These are phyloP conservation scores for Porites divaricata DNA, from an alignment of 92 coral and sea anemone species.

Conservation along the genomic window DNA sequence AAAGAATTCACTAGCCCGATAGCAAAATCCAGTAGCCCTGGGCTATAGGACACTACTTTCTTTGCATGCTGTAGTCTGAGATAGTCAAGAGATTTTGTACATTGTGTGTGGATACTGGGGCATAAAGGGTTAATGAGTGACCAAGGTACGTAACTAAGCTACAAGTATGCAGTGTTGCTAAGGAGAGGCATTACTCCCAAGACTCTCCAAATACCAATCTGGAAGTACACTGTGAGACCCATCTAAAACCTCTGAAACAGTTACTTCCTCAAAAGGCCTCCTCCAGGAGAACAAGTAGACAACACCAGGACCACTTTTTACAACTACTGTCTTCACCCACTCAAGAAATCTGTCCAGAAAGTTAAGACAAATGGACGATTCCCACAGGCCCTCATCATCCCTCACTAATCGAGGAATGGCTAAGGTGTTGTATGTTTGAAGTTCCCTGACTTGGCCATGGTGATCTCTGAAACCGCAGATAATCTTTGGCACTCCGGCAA, in stretches of 20 bases:
- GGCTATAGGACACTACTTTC: no score
- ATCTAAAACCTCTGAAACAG: conserved; percentile 39
- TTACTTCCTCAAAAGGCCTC: conserved; percentile 78
- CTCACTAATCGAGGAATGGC: conserved; percentile 85
- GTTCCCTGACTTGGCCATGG: conserved; percentile 78
- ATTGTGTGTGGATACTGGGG: no score
- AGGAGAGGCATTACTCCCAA: conserved; percentile 20
- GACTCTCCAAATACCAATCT: conserved; percentile 74
- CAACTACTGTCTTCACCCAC: conserved; percentile 85
- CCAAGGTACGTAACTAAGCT: background rate
- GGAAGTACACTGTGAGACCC: conserved; percentile 74
- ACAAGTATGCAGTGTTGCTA: background rate
- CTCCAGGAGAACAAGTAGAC: conserved; percentile 89
- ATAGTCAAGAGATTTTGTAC: no score
- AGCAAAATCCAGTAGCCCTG: no score
- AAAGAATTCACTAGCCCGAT: no score
- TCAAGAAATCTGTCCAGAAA: conserved; percentile 84
- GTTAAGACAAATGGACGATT: conserved; percentile 82
- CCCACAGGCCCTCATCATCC: conserved; percentile 80
- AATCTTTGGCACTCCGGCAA: conserved; percentile 95
- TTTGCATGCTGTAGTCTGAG: no score
- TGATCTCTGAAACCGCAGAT: conserved; percentile 93
- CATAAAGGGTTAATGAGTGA: no score
- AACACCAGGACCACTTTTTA: conserved; percentile 63
- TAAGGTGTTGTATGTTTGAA: conserved; percentile 91